Evolutionary conservation across 64 coral and sea anemone genomes (phyloP), one percentile per base, ranked within the genome.

Genomic region (Dendronephthya gigantea): DNA sequence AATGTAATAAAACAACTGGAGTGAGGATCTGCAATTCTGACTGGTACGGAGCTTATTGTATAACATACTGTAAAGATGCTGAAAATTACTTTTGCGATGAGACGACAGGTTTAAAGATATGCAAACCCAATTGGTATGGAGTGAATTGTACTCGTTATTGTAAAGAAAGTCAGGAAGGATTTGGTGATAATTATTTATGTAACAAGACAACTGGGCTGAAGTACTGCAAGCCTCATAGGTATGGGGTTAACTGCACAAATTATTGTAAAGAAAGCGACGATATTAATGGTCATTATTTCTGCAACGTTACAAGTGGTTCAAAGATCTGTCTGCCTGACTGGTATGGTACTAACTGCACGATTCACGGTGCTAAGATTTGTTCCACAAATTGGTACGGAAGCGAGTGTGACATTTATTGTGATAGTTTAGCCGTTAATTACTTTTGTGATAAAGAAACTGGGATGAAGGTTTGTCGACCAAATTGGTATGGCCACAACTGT

Each of bases 401-500:
- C 9, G 32, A 79, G 5, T 79, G 72, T 19, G 9, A 16, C 6
- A 35, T 79, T 10, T 79, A 36, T 79, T 79, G 72, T 35, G 32
- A 79, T 36, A 39, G 36, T 16, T 16, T 19, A 36, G 6, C 58
- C 22, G 58, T 5, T 5, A 3, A 8, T 29, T 79, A 79, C 72
- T 28, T 17, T 33, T 79, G 72, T 35, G 16, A 79, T 16, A 19
- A 34, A 29, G 17, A 34, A 19, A 79, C 4, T 35, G 72, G 72
- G 4, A 9, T 9, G 36, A 79, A 79, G 22, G 36, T 33, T 16
- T 79, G 72, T 79, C 13, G 7, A 4, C 36, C 4, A 34, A 34
- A 39, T 79, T 79, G 72, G 72, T 79, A 79, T 79, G 72, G 72
- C 19, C 32, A 8, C 5, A 79, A 79, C 30, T 79, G 72, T 35